A percentile compares a stretch with the other conserved stretches of the same genome.
Evolutionary conservation across 2,797 vertebrate genomes (phyloP).

Genomic region (Chloroceryle amazona): DNA sequence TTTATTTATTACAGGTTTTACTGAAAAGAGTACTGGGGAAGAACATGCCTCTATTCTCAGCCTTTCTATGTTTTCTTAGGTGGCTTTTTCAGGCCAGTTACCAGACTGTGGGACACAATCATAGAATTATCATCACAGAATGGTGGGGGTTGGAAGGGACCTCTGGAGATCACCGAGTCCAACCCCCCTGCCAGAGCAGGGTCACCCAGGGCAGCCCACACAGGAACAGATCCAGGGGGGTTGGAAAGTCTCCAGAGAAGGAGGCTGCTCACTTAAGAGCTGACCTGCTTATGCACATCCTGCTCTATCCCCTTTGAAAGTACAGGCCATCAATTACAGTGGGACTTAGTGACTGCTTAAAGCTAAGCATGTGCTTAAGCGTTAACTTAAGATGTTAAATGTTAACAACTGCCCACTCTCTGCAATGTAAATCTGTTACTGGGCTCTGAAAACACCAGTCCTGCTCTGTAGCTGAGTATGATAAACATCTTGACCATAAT

Average conservation of each 20-base stretch:
- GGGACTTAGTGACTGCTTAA: not conserved
- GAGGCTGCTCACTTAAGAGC: not conserved
- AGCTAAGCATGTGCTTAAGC: not conserved
- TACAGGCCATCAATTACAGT: not conserved
- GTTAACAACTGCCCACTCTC: not conserved
- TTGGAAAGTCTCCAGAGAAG: too few species aligned
- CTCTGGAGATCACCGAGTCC: too few species aligned
- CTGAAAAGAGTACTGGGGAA: not conserved
- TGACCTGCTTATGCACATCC: not conserved
- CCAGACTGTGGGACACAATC: not conserved
- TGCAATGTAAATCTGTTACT: constrained; percentile 44
- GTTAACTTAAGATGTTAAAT: not conserved
- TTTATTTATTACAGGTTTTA: not conserved
- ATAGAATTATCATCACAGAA: too few species aligned
- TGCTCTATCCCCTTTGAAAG: not conserved
- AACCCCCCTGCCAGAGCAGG: too few species aligned
- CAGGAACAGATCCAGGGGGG: too few species aligned
- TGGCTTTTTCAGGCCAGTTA: not conserved
- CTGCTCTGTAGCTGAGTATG: constrained; percentile 42
- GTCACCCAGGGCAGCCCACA: too few species aligned
- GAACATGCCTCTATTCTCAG: not conserved
- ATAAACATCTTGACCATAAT: constrained; percentile 64
- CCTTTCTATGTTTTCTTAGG: not conserved
- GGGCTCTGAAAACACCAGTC: constrained; percentile 26
- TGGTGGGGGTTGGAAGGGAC: too few species aligned